Evolutionary conservation across 2,888 invertebrate species (phyloP), one percentile per base, ranked within the genome.

Genomic region (Unio pictorum): DNA sequence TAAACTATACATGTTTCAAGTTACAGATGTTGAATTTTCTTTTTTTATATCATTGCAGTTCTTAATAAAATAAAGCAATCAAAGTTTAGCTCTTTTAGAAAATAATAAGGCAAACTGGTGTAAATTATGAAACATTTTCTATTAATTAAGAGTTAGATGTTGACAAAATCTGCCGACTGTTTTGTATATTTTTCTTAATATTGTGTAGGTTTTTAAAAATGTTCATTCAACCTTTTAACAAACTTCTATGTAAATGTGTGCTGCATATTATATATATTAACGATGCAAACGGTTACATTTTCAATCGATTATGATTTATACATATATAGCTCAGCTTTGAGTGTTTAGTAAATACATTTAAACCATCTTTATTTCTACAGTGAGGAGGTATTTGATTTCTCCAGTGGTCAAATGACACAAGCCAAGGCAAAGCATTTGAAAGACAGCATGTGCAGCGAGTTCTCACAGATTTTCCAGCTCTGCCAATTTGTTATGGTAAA

Each of bases 301-400:
- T 30, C 45, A 20, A n/a, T 55, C 15, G 17, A 57, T 20, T 11
- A 17, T 66, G n/a, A 5, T 58, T 3, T 66, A 20, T 28, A 20
- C 4, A 59, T 57, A 45, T 45, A 11, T 45, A 45, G 3, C 34
- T 34, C 34, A 5, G 7, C 30, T 54, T 58, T 58, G 5, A 20
- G 11, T 45, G 45, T 1, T 45, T 45, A 45, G 11, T 45, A 45
- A 45, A 45, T 45, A 58, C 20, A 59, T 66, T 17, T 23, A n/a
- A 15, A 23, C 15, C 20, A 7, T n/a, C 17, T 71, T 61, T 66
- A 76, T 79, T 73, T 56, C 86, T 86, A 59, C 79, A 92, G 98
- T 90, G 99, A 99, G 91, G 99, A 99, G 92, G 95, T 99, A 61
- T 99, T 99, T 92, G 99, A 99, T 90, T 99, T 99, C 90, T 98